A percentile compares a stretch with the other conserved stretches of the same genome.
Evolutionary conservation across 2,113 vertebrate genomes (phyloP).

Genomic region (Motacilla alba): DNA sequence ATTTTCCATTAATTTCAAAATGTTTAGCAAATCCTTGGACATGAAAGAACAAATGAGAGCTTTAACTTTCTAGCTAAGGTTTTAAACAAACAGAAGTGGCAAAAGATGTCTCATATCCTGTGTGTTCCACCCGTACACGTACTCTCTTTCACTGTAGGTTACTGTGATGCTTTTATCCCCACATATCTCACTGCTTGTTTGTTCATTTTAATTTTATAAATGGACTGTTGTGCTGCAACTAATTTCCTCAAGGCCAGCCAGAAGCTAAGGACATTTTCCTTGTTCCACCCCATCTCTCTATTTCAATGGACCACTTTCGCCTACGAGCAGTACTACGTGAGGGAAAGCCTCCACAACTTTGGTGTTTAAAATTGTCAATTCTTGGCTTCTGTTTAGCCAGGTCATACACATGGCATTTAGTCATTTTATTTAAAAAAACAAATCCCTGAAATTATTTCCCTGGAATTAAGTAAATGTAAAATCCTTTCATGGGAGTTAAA

Average conservation of each 20-base stretch:
- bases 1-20: constrained; percentile 21
- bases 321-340: background rate
- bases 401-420: background rate
- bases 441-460: background rate
- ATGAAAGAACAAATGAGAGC: background rate
- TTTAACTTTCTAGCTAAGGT: constrained; percentile 4
- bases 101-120: constrained; percentile 38
- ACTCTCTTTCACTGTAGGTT: background rate
- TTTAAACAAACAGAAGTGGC: constrained; percentile 34
- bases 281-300: background rate
- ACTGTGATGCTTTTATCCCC: constrained; percentile 8
- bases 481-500: background rate
- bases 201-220: constrained; percentile 32
- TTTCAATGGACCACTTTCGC: background rate
- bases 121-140: background rate
- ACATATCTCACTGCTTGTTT: background rate
- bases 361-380: background rate
- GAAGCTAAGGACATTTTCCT: background rate
- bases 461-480: background rate
- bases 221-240: background rate
- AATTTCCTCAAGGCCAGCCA: background rate
- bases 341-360: background rate
- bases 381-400: background rate
- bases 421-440: background rate
- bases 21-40: background rate